Conservation (phyloP, 35 echinoderm and acorn worm species). For the Eucidaris tribuloides region DNA sequence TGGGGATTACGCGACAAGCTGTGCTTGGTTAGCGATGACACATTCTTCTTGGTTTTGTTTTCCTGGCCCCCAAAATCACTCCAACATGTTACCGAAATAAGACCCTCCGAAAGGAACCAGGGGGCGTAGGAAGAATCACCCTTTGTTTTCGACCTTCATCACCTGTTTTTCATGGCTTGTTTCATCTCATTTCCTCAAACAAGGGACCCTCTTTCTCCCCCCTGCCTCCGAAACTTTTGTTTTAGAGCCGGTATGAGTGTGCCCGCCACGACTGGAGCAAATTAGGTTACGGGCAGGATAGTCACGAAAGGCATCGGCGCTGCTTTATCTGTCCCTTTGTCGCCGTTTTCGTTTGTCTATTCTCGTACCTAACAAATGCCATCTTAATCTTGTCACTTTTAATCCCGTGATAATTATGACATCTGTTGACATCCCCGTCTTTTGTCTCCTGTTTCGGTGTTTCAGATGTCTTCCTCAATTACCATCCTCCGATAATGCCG, state of each 20-base stretch:
- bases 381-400: too few relatives aligned
- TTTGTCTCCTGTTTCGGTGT: too few relatives aligned
- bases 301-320: too few relatives aligned
- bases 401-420: too few relatives aligned
- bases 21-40: constrained; percentile 11
- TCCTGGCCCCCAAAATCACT: constrained; percentile 11
- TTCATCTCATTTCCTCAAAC: constrained; percentile 25
- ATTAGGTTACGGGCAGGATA: constrained; percentile 15
- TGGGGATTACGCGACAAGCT: too few relatives aligned
- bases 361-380: too few relatives aligned
- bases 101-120: constrained; percentile 15
- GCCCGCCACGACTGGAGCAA: neutral
- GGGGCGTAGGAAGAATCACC: neutral
- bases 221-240: neutral
- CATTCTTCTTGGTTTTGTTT: constrained; percentile 17
- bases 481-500: too few relatives aligned
- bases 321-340: too few relatives aligned
- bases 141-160: constrained; percentile 9
- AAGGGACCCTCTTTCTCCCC: neutral
- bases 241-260: neutral
- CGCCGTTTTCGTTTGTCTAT: too few relatives aligned
- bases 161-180: constrained; percentile 25
- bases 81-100: too few relatives aligned
- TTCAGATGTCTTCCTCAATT: too few relatives aligned
- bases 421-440: too few relatives aligned